Percentiles rank a stretch among this genome's conserved stretches.
Evolutionary conservation across 2,888 invertebrate species (phyloP).

Genomic region (Heliconius erato): DNA sequence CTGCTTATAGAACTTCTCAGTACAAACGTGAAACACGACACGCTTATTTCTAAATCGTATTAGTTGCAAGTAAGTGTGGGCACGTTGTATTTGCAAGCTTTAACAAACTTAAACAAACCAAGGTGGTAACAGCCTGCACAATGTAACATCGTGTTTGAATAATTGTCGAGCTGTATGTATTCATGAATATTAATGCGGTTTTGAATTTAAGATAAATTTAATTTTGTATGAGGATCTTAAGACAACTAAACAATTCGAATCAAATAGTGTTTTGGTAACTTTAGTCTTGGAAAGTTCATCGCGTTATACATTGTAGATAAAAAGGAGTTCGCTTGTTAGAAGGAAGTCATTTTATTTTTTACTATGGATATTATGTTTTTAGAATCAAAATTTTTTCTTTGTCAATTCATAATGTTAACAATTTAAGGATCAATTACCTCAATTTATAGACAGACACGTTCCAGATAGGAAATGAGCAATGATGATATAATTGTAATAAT

Average conservation of each 20-base stretch:
- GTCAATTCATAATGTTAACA: neutral
- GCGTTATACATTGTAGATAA: neutral
- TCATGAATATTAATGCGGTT: constrained; percentile 71
- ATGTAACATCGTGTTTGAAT: constrained; percentile 67
- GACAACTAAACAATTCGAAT: neutral
- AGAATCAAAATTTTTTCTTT: no score
- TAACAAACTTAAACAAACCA: constrained; percentile 65
- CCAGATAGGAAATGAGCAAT: neutral
- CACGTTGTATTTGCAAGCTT: constrained; percentile 66
- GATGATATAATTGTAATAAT: neutral
- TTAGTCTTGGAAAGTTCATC: no score
- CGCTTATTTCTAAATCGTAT: constrained; percentile 68
- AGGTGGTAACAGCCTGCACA: constrained; percentile 53
- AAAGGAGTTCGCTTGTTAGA: neutral
- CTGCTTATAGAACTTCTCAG: constrained; percentile 62
- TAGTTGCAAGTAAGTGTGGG: constrained; percentile 67
- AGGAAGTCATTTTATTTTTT: neutral
- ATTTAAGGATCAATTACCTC: neutral
- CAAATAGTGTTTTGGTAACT: neutral
- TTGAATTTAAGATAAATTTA: constrained; percentile 51
- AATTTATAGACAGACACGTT: neutral
- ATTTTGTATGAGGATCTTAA: constrained; percentile 36
- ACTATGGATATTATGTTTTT: no score
- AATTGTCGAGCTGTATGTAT: constrained; percentile 63
- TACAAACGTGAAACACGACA: constrained; percentile 73